Evolutionary conservation across 2,113 vertebrate species (phyloP), one percentile per base, ranked within the genome.

Genomic region (Phylloscopus trochilus): DNA sequence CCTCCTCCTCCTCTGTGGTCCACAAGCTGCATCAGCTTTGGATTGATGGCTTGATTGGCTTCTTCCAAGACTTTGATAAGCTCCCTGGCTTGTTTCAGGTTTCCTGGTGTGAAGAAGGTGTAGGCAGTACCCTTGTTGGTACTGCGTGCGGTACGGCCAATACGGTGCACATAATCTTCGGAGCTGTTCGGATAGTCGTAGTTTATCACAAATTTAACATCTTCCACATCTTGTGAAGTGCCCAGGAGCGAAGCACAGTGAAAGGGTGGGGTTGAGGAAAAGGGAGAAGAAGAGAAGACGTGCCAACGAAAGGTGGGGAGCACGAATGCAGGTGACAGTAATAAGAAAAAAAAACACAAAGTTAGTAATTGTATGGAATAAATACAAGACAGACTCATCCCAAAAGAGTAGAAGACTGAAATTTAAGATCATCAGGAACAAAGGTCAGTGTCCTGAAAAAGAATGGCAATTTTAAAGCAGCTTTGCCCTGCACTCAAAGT

Each of bases 201-300:
- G 98, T 99, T 99, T 98, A 99, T 99, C 98, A 99, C 99, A 97
- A 99, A 99, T 98, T 99, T 99, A 96, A 99, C 97, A 69, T 99
- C 99, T 97, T 99, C 99, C 98, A 99, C 99, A 6, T 99, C 99
- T 98, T 99, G 98, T 92, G 68, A 94, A 90, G 94, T 82, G 86
- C 94, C 87, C 96, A 82, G 89, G 83, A 55, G 95, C 83, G 59
- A 97, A 97, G 94, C 92, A 97, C 97, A 97, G 96, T 90, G 95
- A 95, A 96, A n/a, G 95, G 95, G 95, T 94, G 91, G 68, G 97
- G 95, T 97, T 97, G 95, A 97, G 97, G 95, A 97, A 97, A 96
- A 76, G 96, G 91, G 94, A 97, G 97, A 97, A 97, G 97, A 97
- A 96, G 95, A 97, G 96, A 98, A 97, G 97, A 97, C 97, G 97